These are phyloP conservation scores for Cromileptes altivelis DNA, from an alignment of 2,113 vertebrate genomes.

Conservation along the genomic window DNA sequence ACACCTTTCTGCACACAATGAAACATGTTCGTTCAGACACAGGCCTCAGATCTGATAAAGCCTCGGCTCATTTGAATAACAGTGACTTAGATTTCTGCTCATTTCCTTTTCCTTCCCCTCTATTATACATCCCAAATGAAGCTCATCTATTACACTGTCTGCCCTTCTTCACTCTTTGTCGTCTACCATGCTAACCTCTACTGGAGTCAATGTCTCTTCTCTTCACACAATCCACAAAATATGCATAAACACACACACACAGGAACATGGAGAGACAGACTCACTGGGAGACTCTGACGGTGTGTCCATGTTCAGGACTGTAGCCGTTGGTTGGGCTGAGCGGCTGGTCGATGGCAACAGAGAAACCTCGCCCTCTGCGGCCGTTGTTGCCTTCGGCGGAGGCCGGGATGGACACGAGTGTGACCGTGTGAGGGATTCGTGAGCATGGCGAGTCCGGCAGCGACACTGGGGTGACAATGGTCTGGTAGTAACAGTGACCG, in stretches of 20 bases:
- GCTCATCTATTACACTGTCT: slow-evolving; percentile 26
- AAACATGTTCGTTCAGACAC: background rate
- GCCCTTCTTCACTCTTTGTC: background rate
- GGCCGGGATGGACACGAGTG: slow-evolving; percentile 95
- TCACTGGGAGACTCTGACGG: slow-evolving; percentile 94
- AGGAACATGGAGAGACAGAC: slow-evolving; percentile 61
- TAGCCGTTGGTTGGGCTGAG: slow-evolving; percentile 84
- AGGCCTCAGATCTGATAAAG: slow-evolving; percentile 16
- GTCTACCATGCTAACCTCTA: slow-evolving; percentile 4
- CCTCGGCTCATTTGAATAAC: slow-evolving; percentile 40
- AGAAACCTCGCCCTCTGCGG: slow-evolving; percentile 91
- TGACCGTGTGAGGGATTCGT: slow-evolving; percentile 97
- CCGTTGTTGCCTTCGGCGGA: slow-evolving; percentile 83
- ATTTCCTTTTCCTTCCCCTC: slow-evolving; percentile 34
- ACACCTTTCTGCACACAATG: background rate
- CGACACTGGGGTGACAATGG: slow-evolving; percentile 92
- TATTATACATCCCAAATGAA: slow-evolving; percentile 47
- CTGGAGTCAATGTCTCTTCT: background rate
- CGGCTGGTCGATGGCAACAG: slow-evolving; percentile 91
- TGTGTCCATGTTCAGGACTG: slow-evolving; percentile 87
- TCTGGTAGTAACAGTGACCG: slow-evolving; percentile 97
- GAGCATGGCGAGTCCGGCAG: slow-evolving; percentile 91
- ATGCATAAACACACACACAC: background rate
- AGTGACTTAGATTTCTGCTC: slow-evolving; percentile 14
- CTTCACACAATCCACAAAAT: slow-evolving; percentile 15